Conservation (phyloP, 1,140 invertebrate species). For the Penaeus chinensis region DNA sequence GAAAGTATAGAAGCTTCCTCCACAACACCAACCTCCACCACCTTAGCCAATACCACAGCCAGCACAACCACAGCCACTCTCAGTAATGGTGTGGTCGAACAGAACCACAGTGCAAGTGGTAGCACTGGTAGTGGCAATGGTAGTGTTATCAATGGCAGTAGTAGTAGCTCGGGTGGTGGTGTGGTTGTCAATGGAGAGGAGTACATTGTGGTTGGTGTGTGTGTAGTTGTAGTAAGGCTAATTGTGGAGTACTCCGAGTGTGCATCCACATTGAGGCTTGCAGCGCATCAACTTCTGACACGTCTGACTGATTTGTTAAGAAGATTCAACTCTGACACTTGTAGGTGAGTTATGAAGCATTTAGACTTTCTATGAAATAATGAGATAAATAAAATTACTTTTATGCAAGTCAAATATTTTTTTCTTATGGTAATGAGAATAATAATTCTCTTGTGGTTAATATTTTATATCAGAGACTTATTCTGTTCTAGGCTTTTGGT, state of each 20-base stretch:
- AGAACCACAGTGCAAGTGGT: background rate
- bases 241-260: conserved; percentile 63
- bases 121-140: conserved; percentile 13
- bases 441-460: too few species aligned
- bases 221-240: conserved; percentile 61
- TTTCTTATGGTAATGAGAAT: too few species aligned
- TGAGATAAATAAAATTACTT: too few species aligned
- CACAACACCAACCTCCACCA: background rate
- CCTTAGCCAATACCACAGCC: background rate
- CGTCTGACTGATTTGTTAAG: conserved; percentile 60
- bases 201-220: conserved; percentile 82
- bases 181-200: conserved; percentile 83
- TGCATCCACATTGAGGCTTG: conserved; percentile 56
- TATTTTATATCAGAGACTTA: background rate
- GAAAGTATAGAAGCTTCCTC: background rate
- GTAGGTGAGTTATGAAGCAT: conserved; percentile 66
- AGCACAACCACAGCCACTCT: conserved; percentile 14
- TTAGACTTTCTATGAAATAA: background rate
- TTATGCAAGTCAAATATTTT: too few species aligned
- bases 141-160: background rate
- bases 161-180: conserved; percentile 42
- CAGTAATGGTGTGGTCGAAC: conserved; percentile 42
- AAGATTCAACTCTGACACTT: conserved; percentile 62
- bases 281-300: conserved; percentile 58
- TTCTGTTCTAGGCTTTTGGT: conserved; percentile 62